Percentiles rank a stretch among this genome's conserved stretches.
These are phyloP conservation scores for Pachycephala philippinensis DNA, from an alignment of 2,113 vertebrate genomes.

Conservation along the genomic window DNA sequence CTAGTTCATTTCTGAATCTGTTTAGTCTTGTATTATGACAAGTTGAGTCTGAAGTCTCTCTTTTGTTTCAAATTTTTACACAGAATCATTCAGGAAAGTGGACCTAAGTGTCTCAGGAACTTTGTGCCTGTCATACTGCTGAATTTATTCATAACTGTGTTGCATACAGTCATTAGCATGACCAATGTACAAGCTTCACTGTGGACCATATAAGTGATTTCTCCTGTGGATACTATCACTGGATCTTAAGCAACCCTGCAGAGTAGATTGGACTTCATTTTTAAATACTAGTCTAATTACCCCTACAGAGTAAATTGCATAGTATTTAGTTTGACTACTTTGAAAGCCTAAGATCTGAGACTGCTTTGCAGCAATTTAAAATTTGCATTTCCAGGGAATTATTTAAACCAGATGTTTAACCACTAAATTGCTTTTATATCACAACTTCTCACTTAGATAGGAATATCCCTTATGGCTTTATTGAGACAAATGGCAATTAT, in stretches of 20 bases:
- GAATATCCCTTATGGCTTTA: neutral
- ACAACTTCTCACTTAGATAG: neutral
- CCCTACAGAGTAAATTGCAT: constrained; percentile 18
- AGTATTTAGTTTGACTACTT: neutral
- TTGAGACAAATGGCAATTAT: neutral
- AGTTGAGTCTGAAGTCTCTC: neutral
- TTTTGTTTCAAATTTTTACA: neutral
- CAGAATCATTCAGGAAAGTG: neutral
- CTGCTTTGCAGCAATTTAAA: constrained; percentile 22
- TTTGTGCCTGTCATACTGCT: neutral
- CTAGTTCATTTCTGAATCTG: neutral
- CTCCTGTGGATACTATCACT: neutral
- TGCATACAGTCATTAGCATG: neutral
- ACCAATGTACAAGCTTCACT: neutral
- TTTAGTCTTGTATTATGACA: neutral
- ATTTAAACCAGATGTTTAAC: constrained; percentile 28
- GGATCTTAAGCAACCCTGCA: neutral
- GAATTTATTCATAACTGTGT: neutral
- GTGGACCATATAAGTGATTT: neutral
- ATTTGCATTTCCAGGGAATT: neutral
- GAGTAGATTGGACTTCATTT: neutral
- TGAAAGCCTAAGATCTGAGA: neutral
- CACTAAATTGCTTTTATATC: neutral
- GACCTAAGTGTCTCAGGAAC: neutral
- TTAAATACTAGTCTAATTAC: constrained; percentile 21